Evolutionary conservation across 1,140 invertebrate species (phyloP).

Genomic region (Brachionus manjavacas): DNA sequence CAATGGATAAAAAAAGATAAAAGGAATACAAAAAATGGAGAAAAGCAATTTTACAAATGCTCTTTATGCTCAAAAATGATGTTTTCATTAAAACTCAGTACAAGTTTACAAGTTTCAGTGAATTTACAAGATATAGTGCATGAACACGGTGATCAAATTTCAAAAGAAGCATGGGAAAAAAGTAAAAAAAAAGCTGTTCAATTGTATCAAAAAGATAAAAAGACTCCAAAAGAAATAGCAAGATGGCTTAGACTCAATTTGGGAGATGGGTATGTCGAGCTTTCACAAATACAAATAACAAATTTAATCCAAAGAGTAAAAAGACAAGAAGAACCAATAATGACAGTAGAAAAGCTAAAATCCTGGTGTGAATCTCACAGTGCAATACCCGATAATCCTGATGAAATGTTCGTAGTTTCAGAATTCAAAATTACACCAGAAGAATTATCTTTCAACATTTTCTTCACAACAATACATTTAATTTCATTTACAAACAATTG

Average conservation of each 20-base stretch:
- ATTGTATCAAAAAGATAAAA: background rate
- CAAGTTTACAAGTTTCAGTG: too few relatives aligned
- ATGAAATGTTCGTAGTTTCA: background rate
- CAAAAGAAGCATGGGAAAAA: background rate
- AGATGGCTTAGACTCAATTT: background rate
- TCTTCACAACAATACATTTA: background rate
- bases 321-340: background rate
- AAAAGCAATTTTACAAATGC: too few relatives aligned
- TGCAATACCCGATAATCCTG: background rate
- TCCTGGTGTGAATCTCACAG: background rate
- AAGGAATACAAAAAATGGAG: too few relatives aligned
- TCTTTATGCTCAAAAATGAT: too few relatives aligned
- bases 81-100: too few relatives aligned
- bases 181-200: background rate
- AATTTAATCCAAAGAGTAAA: background rate
- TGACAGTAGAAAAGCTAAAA: background rate
- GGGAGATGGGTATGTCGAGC: background rate
- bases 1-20: too few relatives aligned
- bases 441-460: background rate
- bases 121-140: too few relatives aligned
- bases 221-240: background rate
- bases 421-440: slow-evolving; percentile 2
- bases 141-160: too few relatives aligned
- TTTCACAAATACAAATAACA: background rate
- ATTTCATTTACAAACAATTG: background rate